Conservation (phyloP, 1,140 invertebrate species). For the Bombus waltoni region DNA sequence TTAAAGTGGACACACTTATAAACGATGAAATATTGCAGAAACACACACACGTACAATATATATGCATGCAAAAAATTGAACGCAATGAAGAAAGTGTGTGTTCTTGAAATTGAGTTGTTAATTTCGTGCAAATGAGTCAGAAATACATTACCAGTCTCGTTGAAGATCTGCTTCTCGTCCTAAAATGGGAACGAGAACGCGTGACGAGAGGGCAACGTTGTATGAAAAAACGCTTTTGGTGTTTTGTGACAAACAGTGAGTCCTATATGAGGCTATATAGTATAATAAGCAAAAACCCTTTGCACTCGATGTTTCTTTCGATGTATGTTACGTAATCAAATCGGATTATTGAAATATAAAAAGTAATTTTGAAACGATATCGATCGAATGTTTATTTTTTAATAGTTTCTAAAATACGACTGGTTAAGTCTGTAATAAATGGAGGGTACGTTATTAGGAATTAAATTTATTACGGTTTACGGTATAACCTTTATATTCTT, state of each 20-base stretch:
- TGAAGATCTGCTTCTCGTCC: background rate
- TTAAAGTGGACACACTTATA: background rate
- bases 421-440: background rate
- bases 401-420: background rate
- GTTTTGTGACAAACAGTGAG: conserved; percentile 46
- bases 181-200: background rate
- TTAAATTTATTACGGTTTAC: background rate
- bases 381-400: conserved; percentile 5
- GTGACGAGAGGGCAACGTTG: conserved; percentile 5
- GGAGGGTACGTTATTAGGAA: background rate
- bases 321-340: conserved; percentile 43
- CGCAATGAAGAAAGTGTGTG: background rate
- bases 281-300: conserved; percentile 44
- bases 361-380: conserved; percentile 39
- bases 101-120: background rate
- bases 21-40: background rate
- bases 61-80: background rate
- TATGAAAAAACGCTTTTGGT: conserved; percentile 46
- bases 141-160: conserved; percentile 42
- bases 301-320: conserved; percentile 49
- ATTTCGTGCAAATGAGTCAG: conserved; percentile 31
- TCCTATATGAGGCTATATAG: conserved; percentile 49
- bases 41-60: background rate
- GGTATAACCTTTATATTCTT: background rate
- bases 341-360: conserved; percentile 49